Base-by-base conservation (phyloP, 2,888 invertebrate genomes). In the Branchellion lobata region DNA sequence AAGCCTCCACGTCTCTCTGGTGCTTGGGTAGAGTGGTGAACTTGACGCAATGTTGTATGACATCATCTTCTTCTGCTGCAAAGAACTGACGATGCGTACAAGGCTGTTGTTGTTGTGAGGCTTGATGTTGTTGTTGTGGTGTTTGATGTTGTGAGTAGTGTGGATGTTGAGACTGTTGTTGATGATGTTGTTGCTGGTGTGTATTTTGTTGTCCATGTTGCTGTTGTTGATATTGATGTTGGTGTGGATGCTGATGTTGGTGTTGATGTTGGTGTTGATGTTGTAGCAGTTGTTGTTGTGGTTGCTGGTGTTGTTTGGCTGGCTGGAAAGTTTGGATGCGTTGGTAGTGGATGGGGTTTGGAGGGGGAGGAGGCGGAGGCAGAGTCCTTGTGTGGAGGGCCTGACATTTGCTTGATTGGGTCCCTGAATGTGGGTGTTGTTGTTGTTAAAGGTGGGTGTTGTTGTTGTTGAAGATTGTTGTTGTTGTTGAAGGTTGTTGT, bases 331-430 rank as follows among this genome's bases (percentile, higher is more conserved):
- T 47, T 47, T 18, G n/a, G n/a, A n/a, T n/a, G 18, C 11, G 47
- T 57, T 57, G 21, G 61, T 57, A n/a, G 5, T 57, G 61, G 61
- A 5, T 18, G 24, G 61, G 5, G n/a, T 3, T 24, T 8, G 61
- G 61, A n/a, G 61, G 61, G 5, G 61, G 61, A 57, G 61, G 61
- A n/a, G 61, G 61, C 5, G 61, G 61, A 57, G 61, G 61, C 5
- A 57, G 61, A 47, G 18, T 47, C n/a, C n/a, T n/a, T n/a, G n/a
- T n/a, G n/a, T n/a, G n/a, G n/a, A n/a, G n/a, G n/a, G n/a, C n/a
- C n/a, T n/a, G n/a, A n/a, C n/a, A n/a, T n/a, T n/a, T n/a, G n/a
- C n/a, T n/a, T n/a, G n/a, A n/a, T n/a, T n/a, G n/a, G n/a, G n/a
- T n/a, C n/a, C n/a, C n/a, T n/a, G n/a, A n/a, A n/a, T n/a, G n/a